phyloP scores from a whole-genome alignment of 2,113 vertebrate species.

The Rhynchomys soricoides region DNA sequence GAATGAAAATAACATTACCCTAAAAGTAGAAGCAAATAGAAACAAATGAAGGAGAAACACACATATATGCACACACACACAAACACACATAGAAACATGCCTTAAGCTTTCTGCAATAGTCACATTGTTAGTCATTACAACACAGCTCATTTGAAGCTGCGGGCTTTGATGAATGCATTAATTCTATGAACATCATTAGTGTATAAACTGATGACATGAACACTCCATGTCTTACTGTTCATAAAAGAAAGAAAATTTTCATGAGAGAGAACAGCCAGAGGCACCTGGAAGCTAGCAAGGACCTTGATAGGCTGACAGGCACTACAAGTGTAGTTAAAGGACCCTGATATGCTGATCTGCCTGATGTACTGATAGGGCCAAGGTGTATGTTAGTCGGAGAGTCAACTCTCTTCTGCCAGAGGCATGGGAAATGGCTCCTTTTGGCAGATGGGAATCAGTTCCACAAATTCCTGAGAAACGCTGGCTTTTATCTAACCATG shows the following conservation, averaged over 20 bases:
- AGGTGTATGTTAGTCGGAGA: background rate
- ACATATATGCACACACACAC: background rate
- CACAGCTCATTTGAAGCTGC: background rate
- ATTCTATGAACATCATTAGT: constrained; percentile 32
- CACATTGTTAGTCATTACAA: background rate
- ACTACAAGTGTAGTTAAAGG: background rate
- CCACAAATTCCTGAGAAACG: background rate
- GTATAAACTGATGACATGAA: background rate
- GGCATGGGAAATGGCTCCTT: background rate
- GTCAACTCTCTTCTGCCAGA: background rate
- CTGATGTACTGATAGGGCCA: background rate
- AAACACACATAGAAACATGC: background rate
- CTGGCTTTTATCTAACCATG: background rate
- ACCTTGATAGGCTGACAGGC: background rate
- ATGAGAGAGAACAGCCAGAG: background rate
- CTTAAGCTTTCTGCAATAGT: constrained; percentile 37
- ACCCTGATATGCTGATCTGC: background rate
- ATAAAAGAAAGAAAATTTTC: background rate
- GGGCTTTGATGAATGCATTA: background rate
- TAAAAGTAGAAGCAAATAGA: constrained; percentile 47
- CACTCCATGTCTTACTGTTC: background rate
- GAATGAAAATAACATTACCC: constrained; percentile 18
- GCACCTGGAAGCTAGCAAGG: background rate
- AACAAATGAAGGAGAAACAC: constrained; percentile 6
- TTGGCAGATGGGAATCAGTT: background rate